Conservation (phyloP, 2,888 invertebrate genomes). For the Leucophenga montana region DNA sequence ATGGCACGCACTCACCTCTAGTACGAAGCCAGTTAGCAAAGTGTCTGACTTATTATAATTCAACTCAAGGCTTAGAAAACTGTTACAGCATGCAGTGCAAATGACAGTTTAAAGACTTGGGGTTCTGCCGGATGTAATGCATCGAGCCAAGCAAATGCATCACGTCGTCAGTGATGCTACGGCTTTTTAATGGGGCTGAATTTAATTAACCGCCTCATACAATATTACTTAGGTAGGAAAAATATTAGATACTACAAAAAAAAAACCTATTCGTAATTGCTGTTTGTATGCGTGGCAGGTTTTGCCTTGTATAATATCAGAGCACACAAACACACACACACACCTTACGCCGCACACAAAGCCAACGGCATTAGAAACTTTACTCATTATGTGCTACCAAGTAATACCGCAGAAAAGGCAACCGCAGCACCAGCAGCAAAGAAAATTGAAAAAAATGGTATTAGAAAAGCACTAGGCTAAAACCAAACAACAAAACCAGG, state of each 20-base stretch:
- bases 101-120: slow-evolving; percentile 16
- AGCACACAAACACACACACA: slow-evolving; percentile 11
- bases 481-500: neutral
- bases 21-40: neutral
- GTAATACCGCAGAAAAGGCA: slow-evolving; percentile 27
- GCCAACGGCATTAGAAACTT: slow-evolving; percentile 65
- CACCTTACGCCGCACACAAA: neutral
- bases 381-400: slow-evolving; percentile 63
- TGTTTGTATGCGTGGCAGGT: too few relatives aligned
- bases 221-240: neutral
- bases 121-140: neutral
- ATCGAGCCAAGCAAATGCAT: neutral
- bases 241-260: too few relatives aligned
- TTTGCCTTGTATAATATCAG: slow-evolving; percentile 17
- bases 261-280: slow-evolving; percentile 7
- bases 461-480: neutral
- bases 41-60: neutral
- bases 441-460: slow-evolving; percentile 16
- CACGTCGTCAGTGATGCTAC: too few relatives aligned
- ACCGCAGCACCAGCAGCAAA: neutral
- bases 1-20: too few relatives aligned
- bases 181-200: slow-evolving; percentile 17
- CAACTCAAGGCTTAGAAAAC: neutral
- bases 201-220: slow-evolving; percentile 24
- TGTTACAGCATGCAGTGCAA: slow-evolving; percentile 23